Evolutionary conservation across 30 jellyfish, hydroid and myxozoan species (phyloP).

Genomic region (Aurelia aurita): DNA sequence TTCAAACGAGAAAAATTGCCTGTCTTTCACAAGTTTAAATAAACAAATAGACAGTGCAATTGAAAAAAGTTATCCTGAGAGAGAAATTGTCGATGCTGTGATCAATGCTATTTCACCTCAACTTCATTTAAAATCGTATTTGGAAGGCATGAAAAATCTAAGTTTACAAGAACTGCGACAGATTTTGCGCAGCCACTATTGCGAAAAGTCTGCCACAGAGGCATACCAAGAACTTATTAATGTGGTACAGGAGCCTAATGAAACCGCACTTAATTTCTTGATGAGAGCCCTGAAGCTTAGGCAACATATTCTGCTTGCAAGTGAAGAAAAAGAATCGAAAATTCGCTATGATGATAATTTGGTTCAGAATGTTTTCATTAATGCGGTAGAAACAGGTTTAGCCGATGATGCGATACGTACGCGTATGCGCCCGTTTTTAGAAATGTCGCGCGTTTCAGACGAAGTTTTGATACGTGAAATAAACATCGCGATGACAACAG

Average conservation of each 20-base stretch:
- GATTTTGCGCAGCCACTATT: slow-evolving; percentile 51
- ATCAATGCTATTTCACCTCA: slow-evolving; percentile 49
- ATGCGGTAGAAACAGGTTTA: slow-evolving; percentile 55
- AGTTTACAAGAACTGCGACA: slow-evolving; percentile 29
- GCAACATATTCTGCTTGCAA: slow-evolving; percentile 30
- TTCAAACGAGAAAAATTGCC: slow-evolving; percentile 40
- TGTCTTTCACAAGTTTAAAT: slow-evolving; percentile 39
- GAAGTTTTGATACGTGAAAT: slow-evolving; percentile 40
- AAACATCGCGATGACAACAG: slow-evolving; percentile 42
- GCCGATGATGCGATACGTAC: slow-evolving; percentile 49
- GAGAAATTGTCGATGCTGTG: slow-evolving; percentile 53
- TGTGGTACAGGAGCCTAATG: slow-evolving; percentile 48
- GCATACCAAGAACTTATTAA: slow-evolving; percentile 44
- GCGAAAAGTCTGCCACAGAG: slow-evolving; percentile 52
- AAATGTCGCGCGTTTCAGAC: slow-evolving; percentile 30
- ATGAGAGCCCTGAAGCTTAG: slow-evolving; percentile 35
- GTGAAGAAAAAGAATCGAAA: slow-evolving; percentile 36
- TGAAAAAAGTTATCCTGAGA: slow-evolving; percentile 44
- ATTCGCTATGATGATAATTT: slow-evolving; percentile 32
- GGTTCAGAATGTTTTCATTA: slow-evolving; percentile 37
- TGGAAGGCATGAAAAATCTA: slow-evolving; percentile 44
- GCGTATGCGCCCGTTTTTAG: slow-evolving; percentile 47
- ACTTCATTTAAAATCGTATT: slow-evolving; percentile 54
- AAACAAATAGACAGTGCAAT: too few species aligned
- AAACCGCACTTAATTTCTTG: slow-evolving; percentile 40